phyloP scores from a whole-genome alignment of 2,797 vertebrate genomes.

The Lithobates sylvaticus region DNA sequence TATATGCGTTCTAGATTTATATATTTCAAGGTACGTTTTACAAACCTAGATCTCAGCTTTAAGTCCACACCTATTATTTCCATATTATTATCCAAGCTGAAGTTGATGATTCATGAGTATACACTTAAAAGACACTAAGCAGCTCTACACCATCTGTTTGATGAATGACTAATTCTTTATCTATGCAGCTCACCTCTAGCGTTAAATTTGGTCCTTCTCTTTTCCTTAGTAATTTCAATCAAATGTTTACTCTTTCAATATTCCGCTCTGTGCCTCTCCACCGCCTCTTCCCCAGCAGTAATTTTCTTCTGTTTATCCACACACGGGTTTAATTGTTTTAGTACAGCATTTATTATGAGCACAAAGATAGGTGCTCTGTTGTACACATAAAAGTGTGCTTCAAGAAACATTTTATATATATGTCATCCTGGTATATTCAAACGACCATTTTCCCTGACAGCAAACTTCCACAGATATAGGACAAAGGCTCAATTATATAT shows the following conservation, averaged over 20 bases:
- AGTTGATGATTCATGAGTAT: constrained; percentile 35
- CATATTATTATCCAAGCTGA: constrained; percentile 14
- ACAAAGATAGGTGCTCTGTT: constrained; percentile 65
- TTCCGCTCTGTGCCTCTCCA: constrained; percentile 66
- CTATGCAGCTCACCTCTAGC: constrained; percentile 64
- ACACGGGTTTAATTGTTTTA: constrained; percentile 76
- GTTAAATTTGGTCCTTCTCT: constrained; percentile 65
- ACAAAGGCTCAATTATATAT: too few species aligned
- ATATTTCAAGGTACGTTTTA: too few species aligned
- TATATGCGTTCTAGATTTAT: too few species aligned
- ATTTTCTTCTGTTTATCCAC: constrained; percentile 70
- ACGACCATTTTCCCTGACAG: not conserved
- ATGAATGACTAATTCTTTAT: constrained; percentile 70
- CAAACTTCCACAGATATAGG: too few species aligned
- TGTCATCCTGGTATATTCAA: constrained; percentile 33
- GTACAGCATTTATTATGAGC: constrained; percentile 71
- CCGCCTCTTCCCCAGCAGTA: constrained; percentile 62
- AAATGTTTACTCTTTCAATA: constrained; percentile 70
- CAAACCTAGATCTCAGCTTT: not conserved
- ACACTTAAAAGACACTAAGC: constrained; percentile 65
- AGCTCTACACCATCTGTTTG: constrained; percentile 71
- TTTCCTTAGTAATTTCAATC: constrained; percentile 63
- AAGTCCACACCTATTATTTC: constrained; percentile 5
- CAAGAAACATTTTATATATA: constrained; percentile 67
- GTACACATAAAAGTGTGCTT: constrained; percentile 69